Conservation (phyloP, 1,140 invertebrate species). For the Mycetomoellerius zeteki region DNA sequence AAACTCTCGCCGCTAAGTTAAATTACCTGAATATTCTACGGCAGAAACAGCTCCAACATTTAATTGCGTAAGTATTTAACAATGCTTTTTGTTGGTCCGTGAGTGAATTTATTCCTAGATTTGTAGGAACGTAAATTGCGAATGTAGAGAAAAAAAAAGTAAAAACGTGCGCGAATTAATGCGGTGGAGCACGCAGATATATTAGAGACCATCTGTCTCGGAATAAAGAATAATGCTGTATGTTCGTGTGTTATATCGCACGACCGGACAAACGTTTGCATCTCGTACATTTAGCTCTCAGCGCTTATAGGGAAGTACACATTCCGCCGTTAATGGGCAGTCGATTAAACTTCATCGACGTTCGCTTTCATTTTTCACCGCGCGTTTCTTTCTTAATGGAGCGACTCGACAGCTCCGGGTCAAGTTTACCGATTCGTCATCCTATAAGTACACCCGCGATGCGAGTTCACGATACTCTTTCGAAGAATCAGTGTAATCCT, state of each 20-base stretch:
- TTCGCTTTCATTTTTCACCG: constrained; percentile 26
- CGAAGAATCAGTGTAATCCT: not conserved
- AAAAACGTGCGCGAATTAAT: constrained; percentile 4
- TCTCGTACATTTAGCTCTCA: not conserved
- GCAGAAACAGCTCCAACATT: not conserved
- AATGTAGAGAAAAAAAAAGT: not conserved
- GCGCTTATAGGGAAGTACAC: not conserved
- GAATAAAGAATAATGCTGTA: constrained; percentile 1
- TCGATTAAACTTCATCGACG: constrained; percentile 32
- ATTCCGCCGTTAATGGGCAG: constrained; percentile 23
- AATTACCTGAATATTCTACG: constrained; percentile 6
- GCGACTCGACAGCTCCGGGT: not conserved
- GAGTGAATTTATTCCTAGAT: constrained; percentile 20
- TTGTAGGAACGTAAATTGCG: not conserved
- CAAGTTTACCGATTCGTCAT: constrained; percentile 22
- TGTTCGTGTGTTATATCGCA: constrained; percentile 2
- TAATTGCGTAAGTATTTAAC: constrained; percentile 45
- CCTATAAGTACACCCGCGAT: not conserved
- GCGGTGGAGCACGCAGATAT: not conserved
- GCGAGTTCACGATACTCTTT: not conserved
- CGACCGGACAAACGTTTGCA: not conserved
- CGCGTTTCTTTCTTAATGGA: not conserved
- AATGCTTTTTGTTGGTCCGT: not conserved
- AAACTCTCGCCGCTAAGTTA: constrained; percentile 6
- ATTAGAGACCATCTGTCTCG: constrained; percentile 26